Evolutionary conservation across 1,140 invertebrate genomes (phyloP).

Genomic region (Calliphora vicina): DNA sequence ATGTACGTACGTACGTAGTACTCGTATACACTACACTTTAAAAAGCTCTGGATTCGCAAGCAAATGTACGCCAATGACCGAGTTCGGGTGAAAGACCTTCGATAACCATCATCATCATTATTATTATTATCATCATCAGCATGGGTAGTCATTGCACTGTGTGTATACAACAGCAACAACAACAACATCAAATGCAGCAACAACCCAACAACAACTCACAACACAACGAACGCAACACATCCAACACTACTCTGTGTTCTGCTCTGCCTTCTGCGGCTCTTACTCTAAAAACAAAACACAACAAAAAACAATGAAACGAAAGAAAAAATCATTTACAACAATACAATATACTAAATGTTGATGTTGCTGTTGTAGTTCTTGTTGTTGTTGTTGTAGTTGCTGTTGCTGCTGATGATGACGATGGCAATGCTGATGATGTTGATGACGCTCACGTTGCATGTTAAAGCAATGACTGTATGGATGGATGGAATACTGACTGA

Average conservation of each 20-base stretch:
- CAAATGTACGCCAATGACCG: conserved; percentile 64
- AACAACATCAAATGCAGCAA: conserved; percentile 20
- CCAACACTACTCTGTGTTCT: not conserved
- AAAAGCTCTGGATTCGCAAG: conserved; percentile 63
- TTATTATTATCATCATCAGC: conserved; percentile 52
- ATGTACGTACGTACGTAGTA: too few species aligned
- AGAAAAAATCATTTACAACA: not conserved
- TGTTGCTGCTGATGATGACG: not conserved
- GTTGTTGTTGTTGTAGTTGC: not conserved
- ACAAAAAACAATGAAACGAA: not conserved
- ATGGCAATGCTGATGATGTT: not conserved
- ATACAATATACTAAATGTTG: not conserved
- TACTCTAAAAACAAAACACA: not conserved
- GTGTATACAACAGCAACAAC: conserved; percentile 19
- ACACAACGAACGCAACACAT: not conserved
- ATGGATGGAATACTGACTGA: too few species aligned
- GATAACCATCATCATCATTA: conserved; percentile 63
- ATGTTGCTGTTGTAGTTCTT: not conserved
- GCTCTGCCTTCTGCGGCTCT: too few species aligned
- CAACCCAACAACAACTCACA: not conserved
- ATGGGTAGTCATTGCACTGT: conserved; percentile 51
- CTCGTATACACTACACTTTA: conserved; percentile 51
- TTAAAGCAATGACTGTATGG: not conserved
- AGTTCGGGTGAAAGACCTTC: conserved; percentile 64
- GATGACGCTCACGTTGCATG: not conserved